Conservation (phyloP, 2,113 vertebrate species). For the Pygoscelis antarcticus region DNA sequence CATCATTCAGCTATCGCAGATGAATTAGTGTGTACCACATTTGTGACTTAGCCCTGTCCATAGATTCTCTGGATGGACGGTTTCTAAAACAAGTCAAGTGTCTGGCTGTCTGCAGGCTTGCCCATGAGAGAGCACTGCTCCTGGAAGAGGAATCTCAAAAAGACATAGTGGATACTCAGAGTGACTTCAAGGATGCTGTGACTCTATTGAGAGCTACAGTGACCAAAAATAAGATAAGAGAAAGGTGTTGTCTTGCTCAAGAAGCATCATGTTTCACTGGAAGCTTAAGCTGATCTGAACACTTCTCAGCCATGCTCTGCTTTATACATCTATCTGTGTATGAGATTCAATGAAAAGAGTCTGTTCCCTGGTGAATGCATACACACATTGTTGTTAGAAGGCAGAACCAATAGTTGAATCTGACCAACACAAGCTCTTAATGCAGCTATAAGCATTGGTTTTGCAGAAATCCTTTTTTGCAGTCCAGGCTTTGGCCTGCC, state of each 20-base stretch:
- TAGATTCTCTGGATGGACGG: neutral
- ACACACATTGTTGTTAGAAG: neutral
- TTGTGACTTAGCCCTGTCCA: neutral
- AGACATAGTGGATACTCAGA: neutral
- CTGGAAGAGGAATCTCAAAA: neutral
- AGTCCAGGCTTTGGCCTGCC: neutral
- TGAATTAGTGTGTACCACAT: neutral
- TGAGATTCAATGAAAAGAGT: neutral
- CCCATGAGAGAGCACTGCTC: neutral
- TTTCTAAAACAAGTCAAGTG: neutral
- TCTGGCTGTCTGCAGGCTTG: neutral
- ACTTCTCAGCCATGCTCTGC: neutral
- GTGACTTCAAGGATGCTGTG: neutral
- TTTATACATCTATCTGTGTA: neutral
- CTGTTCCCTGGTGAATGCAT: neutral
- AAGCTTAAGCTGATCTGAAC: neutral
- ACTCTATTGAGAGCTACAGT: neutral
- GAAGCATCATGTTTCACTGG: neutral
- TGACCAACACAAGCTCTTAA: neutral
- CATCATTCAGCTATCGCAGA: neutral
- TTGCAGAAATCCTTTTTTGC: neutral
- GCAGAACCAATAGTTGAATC: neutral
- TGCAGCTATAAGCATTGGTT: neutral
- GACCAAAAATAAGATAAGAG: neutral
- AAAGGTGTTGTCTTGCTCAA: neutral